phyloP scores from a whole-genome alignment of 1,140 invertebrate genomes.

The Cotesia typhae region DNA sequence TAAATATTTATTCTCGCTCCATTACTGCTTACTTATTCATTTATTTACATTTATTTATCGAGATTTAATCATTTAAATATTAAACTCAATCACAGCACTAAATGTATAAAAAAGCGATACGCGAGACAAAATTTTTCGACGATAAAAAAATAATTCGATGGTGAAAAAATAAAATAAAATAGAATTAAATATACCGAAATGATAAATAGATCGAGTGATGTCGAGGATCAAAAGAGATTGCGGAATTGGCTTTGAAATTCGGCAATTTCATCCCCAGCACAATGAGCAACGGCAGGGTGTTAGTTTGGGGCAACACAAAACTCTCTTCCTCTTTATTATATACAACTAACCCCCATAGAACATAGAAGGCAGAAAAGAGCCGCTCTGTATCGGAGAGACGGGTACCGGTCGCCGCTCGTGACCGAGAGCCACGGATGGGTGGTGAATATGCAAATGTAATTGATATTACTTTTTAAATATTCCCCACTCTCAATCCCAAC shows the following conservation, averaged over 20 bases:
- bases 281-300: constrained; percentile 23
- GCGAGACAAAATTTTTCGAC: too few species aligned
- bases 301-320: constrained; percentile 24
- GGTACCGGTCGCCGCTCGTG: constrained; percentile 43
- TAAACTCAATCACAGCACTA: too few species aligned
- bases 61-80: too few species aligned
- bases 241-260: constrained; percentile 31
- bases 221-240: constrained; percentile 18
- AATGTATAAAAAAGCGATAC: too few species aligned
- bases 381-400: neutral
- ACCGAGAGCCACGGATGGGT: constrained; percentile 54
- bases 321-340: neutral
- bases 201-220: constrained; percentile 13
- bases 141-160: neutral
- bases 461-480: constrained; percentile 68
- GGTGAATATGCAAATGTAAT: constrained; percentile 66
- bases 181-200: neutral
- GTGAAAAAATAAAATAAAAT: constrained; percentile 29
- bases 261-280: constrained; percentile 31
- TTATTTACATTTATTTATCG: too few species aligned
- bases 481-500: constrained; percentile 53
- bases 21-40: too few species aligned
- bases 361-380: too few species aligned
- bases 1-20: too few species aligned
- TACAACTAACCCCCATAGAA: neutral